These are phyloP conservation scores for Junco hyemalis DNA, from an alignment of 2,113 vertebrate genomes.

Conservation along the genomic window DNA sequence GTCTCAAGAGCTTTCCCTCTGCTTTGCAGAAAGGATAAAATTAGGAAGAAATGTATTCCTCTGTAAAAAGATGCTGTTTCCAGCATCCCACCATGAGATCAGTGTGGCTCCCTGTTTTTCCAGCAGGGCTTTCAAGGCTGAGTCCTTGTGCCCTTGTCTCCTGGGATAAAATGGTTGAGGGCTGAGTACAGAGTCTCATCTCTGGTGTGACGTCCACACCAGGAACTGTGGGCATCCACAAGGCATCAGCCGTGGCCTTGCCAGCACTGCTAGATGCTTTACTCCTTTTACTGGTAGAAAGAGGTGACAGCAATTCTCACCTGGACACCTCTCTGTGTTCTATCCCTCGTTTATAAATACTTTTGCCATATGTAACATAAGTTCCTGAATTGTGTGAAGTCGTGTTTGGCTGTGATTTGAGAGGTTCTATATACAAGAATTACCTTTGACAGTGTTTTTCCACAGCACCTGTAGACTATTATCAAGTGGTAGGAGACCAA, in stretches of 20 bases:
- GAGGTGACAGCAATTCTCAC: neutral
- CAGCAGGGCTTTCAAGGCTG: neutral
- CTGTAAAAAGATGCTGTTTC: neutral
- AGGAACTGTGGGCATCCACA: neutral
- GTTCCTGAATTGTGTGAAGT: neutral
- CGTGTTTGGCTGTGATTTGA: slow-evolving; percentile 32
- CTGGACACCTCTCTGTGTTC: neutral
- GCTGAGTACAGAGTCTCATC: neutral
- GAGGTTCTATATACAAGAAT: neutral
- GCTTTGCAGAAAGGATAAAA: neutral
- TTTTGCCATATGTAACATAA: neutral
- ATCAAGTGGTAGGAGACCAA: neutral
- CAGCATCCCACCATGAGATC: neutral
- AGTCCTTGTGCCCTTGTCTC: accelerated
- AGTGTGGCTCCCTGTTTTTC: neutral
- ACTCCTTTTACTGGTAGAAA: neutral
- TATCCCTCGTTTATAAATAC: neutral
- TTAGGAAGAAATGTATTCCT: neutral
- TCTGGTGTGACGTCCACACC: neutral
- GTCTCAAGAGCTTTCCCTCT: neutral
- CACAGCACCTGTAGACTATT: slow-evolving; percentile 29
- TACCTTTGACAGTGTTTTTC: slow-evolving; percentile 25
- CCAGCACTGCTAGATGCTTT: neutral
- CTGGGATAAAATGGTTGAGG: neutral
- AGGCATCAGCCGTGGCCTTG: neutral